Evolutionary conservation across 2,113 vertebrate species (phyloP).

Genomic region (Genyomyrus donnyi): DNA sequence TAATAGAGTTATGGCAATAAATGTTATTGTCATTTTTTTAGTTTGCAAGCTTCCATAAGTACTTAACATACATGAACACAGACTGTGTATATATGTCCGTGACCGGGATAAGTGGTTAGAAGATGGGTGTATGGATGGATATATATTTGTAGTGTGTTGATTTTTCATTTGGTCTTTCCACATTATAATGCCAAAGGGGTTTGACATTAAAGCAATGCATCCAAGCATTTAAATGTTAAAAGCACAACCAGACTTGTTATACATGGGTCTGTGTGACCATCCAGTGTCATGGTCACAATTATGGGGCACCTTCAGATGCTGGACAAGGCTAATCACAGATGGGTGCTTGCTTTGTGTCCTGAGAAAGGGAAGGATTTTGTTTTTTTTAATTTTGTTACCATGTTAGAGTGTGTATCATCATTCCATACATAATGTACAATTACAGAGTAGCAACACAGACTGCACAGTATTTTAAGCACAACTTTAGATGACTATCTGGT

Average conservation of each 20-base stretch:
- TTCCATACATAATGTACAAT: background rate
- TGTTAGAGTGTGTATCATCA: background rate
- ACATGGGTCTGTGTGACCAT: background rate
- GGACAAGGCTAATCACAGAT: background rate
- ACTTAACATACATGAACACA: background rate
- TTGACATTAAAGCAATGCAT: background rate
- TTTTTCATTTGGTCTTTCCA: background rate
- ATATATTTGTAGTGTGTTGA: background rate
- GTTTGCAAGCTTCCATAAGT: background rate
- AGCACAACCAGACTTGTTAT: slow-evolving; percentile 6
- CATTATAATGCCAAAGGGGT: background rate
- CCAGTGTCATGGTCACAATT: background rate
- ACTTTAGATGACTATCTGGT: background rate
- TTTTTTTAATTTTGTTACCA: background rate
- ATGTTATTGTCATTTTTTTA: background rate
- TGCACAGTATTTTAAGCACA: background rate
- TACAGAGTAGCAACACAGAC: background rate
- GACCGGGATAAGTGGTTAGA: background rate
- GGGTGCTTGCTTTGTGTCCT: background rate
- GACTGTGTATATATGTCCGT: background rate
- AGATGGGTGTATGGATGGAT: background rate
- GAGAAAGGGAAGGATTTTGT: background rate
- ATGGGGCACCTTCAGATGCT: background rate
- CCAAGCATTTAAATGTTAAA: background rate
- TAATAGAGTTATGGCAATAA: slow-evolving; percentile 23